A percentile compares a stretch with the other conserved stretches of the same genome.
Evolutionary conservation across 2,113 vertebrate species (phyloP).

Genomic region (Lepisosteus oculatus): DNA sequence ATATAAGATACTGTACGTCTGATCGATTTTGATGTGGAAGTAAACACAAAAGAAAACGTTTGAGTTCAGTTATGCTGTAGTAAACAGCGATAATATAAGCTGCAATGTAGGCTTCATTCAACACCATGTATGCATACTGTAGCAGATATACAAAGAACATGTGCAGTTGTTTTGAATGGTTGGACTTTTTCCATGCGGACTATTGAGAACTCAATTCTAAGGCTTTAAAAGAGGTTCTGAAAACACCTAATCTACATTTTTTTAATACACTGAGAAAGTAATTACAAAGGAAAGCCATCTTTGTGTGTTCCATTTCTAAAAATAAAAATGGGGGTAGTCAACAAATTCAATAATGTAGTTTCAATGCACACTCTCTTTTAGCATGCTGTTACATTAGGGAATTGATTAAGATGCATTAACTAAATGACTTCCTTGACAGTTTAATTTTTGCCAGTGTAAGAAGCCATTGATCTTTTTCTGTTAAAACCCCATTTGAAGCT

Average conservation of each 20-base stretch:
- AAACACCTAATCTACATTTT: constrained; percentile 10
- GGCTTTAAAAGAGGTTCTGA: neutral
- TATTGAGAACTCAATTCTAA: too few relatives aligned
- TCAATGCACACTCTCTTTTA: constrained; percentile 5
- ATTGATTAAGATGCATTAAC: constrained; percentile 24
- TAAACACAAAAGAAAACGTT: too few relatives aligned
- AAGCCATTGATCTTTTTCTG: constrained; percentile 14
- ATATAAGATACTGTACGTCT: neutral
- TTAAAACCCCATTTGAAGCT: neutral
- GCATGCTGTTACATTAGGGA: constrained; percentile 16
- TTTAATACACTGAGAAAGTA: too few relatives aligned
- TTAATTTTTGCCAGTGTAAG: constrained; percentile 8
- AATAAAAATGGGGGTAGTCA: constrained; percentile 1
- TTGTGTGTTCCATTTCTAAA: too few relatives aligned
- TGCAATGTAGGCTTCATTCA: neutral
- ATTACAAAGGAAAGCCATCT: too few relatives aligned
- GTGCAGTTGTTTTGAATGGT: too few relatives aligned
- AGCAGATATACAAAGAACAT: too few relatives aligned
- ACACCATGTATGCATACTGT: too few relatives aligned
- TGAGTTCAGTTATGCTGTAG: too few relatives aligned
- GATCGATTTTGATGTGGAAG: neutral
- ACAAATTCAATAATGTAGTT: constrained; percentile 10
- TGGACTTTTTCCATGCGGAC: too few relatives aligned
- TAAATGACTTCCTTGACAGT: constrained; percentile 23
- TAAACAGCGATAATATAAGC: too few relatives aligned